phyloP scores from a whole-genome alignment of 2,113 vertebrate genomes.

The Pantherophis guttatus region DNA sequence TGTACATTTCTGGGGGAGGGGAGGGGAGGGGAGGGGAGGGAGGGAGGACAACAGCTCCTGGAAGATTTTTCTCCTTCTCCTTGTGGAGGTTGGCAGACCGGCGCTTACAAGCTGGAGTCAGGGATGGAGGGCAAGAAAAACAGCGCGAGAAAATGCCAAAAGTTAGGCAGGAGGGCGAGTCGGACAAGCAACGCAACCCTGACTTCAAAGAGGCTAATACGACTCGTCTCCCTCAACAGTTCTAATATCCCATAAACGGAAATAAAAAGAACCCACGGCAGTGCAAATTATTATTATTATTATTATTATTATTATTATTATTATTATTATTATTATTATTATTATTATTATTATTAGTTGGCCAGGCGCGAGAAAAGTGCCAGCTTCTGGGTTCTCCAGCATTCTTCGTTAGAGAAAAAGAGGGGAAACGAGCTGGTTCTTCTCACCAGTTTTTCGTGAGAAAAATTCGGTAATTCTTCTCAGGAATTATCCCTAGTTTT shows the following conservation, averaged over 20 bases:
- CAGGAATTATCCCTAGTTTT: neutral
- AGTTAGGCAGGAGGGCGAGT: neutral
- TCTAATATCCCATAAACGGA: neutral
- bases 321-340: too few species aligned
- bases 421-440: rapidly evolving
- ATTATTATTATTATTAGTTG: too few species aligned
- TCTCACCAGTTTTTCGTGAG: neutral
- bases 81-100: neutral
- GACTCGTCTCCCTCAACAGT: neutral
- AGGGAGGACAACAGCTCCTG: neutral
- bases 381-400: neutral
- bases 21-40: too few species aligned
- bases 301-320: too few species aligned
- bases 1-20: neutral
- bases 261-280: neutral
- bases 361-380: neutral
- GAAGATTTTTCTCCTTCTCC: neutral
- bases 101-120: neutral
- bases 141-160: neutral
- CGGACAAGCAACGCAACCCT: neutral
- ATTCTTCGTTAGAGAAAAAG: neutral
- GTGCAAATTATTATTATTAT: too few species aligned
- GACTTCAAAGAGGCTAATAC: neutral
- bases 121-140: neutral
- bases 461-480: neutral